These are phyloP conservation scores for Seriola dumerili DNA, from an alignment of 2,113 vertebrate genomes.

Conservation along the genomic window DNA sequence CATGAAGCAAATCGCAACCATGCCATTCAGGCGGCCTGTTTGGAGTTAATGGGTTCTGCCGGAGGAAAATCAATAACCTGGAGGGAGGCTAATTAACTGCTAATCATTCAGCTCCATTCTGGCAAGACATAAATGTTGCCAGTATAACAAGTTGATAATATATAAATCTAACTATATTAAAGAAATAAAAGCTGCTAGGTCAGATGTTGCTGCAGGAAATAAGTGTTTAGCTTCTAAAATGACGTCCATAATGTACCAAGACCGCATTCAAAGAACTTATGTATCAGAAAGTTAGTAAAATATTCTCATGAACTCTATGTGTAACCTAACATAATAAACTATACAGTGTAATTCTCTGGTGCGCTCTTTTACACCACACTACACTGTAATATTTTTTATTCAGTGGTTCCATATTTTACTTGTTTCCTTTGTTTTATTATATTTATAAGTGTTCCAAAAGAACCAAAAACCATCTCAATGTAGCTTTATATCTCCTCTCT, in stretches of 20 bases:
- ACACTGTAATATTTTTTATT: no score
- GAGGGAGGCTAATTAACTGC: slow-evolving; percentile 78
- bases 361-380: no score
- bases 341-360: no score
- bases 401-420: no score
- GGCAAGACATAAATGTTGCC: slow-evolving; percentile 66
- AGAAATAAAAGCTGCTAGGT: slow-evolving; percentile 59
- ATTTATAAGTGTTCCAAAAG: no score
- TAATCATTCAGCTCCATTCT: slow-evolving; percentile 76
- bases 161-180: slow-evolving; percentile 69
- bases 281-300: neutral
- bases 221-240: slow-evolving; percentile 2
- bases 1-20: slow-evolving; percentile 34
- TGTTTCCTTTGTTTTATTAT: no score
- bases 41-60: slow-evolving; percentile 59
- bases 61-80: slow-evolving; percentile 78
- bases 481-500: no score
- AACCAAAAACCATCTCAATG: no score
- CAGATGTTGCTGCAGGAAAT: slow-evolving; percentile 28
- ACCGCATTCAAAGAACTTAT: neutral
- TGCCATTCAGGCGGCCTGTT: slow-evolving; percentile 45
- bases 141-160: slow-evolving; percentile 75
- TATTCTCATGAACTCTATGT: neutral
- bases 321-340: no score
- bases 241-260: neutral